These are phyloP conservation scores for Nanger granti DNA, from an alignment of 2,113 vertebrate genomes.

Conservation along the genomic window DNA sequence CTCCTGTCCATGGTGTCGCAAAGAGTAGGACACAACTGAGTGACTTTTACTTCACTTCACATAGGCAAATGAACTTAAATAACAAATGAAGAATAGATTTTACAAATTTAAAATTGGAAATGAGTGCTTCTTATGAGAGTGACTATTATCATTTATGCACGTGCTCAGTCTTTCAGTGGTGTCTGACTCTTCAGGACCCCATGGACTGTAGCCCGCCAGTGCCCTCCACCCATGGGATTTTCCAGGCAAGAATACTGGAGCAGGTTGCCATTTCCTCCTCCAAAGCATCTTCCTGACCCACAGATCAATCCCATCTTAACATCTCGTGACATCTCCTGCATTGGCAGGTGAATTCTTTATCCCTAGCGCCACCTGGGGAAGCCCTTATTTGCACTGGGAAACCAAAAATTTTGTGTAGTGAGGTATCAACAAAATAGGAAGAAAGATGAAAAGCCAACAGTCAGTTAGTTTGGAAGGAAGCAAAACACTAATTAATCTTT, in stretches of 20 bases:
- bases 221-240: neutral
- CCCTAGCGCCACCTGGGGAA: neutral
- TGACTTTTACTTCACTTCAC: neutral
- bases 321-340: neutral
- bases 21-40: neutral
- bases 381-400: neutral
- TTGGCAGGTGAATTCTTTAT: neutral
- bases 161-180: neutral
- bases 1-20: neutral
- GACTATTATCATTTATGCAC: neutral
- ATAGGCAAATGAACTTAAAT: neutral
- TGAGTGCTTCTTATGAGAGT: neutral
- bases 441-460: constrained; percentile 6
- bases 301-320: neutral
- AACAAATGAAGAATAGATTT: neutral
- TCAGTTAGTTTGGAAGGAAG: constrained; percentile 27
- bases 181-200: neutral
- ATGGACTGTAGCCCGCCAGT: neutral
- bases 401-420: neutral
- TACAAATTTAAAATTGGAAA: neutral
- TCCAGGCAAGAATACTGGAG: neutral
- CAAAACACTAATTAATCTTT: neutral
- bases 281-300: neutral
- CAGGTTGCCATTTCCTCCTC: neutral
- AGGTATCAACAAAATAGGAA: neutral